These are phyloP conservation scores for Turnix velox DNA, from an alignment of 2,113 vertebrate genomes.

Conservation along the genomic window DNA sequence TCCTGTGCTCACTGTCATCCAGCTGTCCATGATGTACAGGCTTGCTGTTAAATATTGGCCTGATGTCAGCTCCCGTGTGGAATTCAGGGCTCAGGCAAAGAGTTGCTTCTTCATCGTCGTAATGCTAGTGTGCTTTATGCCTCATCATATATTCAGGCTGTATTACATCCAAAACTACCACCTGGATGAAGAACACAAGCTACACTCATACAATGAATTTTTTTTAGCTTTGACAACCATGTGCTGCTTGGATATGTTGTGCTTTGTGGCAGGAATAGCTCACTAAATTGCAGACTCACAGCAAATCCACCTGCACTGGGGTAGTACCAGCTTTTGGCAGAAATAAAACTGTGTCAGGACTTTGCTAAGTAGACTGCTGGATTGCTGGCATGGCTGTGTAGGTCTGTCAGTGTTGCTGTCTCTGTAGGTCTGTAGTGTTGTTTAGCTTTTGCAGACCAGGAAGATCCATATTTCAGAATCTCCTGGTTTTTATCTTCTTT, in stretches of 20 bases:
- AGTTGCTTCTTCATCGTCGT: constrained; percentile 68
- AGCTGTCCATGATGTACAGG: constrained; percentile 33
- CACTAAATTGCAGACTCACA: not conserved
- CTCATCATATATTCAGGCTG: constrained; percentile 57
- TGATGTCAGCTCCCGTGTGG: constrained; percentile 29
- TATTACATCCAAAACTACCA: constrained; percentile 58
- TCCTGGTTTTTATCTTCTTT: not conserved
- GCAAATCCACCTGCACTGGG: not conserved
- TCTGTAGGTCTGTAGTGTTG: not conserved
- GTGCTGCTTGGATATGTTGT: constrained; percentile 71
- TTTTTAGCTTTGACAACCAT: constrained; percentile 63
- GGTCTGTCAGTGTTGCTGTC: not conserved
- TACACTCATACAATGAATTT: constrained; percentile 58
- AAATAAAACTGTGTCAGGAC: not conserved
- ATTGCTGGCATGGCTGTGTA: not conserved
- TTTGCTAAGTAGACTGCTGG: not conserved
- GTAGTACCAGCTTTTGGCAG: not conserved
- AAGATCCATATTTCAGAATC: not conserved
- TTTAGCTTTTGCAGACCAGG: not conserved
- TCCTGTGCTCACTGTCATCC: constrained; percentile 10
- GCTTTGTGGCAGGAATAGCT: constrained; percentile 53
- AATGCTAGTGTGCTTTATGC: constrained; percentile 63
- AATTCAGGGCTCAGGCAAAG: constrained; percentile 69
- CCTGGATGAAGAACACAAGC: not conserved
- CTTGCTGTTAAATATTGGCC: constrained; percentile 49